A percentile compares a stretch with the other conserved stretches of the same genome.
Conservation (phyloP, 2,888 invertebrate species). For the Apotomis turbidana region DNA sequence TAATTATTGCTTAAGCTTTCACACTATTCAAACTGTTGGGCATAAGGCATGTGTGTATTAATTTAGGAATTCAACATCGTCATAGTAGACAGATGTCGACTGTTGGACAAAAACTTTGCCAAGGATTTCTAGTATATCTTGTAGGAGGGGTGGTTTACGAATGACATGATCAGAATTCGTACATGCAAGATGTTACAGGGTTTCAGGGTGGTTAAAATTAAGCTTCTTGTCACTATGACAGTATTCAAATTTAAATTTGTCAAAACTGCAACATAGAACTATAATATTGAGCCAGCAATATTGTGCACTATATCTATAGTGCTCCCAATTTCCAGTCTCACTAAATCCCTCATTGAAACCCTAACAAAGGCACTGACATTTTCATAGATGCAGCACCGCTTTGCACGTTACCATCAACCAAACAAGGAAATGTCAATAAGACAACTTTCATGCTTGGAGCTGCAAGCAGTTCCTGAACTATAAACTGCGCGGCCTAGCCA, state of each 20-base stretch:
- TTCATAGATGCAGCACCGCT: constrained; percentile 13
- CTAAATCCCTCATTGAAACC: constrained; percentile 2
- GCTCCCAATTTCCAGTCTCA: not conserved
- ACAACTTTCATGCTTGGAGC: constrained; percentile 72
- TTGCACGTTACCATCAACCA: constrained; percentile 41
- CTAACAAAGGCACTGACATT: constrained; percentile 21
- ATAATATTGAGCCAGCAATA: not conserved
- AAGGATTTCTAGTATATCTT: no score
- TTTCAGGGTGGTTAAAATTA: no score
- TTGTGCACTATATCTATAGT: not conserved
- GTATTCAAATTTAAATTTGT: no score
- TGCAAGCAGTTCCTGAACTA: constrained; percentile 77
- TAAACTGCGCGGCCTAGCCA: constrained; percentile 69
- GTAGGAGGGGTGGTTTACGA: no score
- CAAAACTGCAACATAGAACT: no score
- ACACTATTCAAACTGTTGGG: not conserved
- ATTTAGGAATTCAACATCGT: no score
- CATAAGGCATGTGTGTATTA: no score
- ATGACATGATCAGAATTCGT: no score
- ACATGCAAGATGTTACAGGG: no score
- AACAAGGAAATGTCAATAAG: constrained; percentile 72
- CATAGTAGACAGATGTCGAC: no score
- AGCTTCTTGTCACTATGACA: no score
- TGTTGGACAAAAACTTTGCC: no score
- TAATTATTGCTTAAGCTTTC: not conserved